Percentiles rank a stretch among this genome's conserved stretches.
These are phyloP conservation scores for Thaleichthys pacificus DNA, from an alignment of 2,797 vertebrate species.

Conservation along the genomic window DNA sequence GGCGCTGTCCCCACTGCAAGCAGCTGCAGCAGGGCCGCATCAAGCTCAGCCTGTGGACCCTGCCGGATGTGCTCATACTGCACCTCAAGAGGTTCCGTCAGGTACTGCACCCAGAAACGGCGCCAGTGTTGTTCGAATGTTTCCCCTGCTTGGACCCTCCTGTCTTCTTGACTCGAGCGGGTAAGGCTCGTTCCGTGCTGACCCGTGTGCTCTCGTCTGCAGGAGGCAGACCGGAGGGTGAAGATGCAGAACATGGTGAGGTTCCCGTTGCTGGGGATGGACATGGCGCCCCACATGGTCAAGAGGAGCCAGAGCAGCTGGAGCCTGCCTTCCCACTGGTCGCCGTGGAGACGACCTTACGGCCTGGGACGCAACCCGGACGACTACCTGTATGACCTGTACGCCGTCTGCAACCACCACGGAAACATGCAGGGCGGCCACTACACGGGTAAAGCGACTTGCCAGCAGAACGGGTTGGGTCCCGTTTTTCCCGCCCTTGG, in stretches of 20 bases:
- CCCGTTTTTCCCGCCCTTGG: background rate
- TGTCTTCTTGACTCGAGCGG: background rate
- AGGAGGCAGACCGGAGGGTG: conserved; percentile 93
- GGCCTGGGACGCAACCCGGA: conserved; percentile 94
- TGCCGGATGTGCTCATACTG: conserved; percentile 96
- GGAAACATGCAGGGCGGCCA: conserved; percentile 99
- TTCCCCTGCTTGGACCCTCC: background rate
- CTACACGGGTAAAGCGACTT: conserved; percentile 84
- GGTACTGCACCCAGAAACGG: conserved; percentile 67
- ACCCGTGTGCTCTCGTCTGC: background rate
- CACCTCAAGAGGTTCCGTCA: conserved; percentile 97
- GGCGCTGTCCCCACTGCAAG: conserved; percentile 98
- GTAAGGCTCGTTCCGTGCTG: background rate
- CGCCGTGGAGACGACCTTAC: conserved; percentile 95
- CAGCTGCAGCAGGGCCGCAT: conserved; percentile 99
- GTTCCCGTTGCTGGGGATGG: conserved; percentile 92
- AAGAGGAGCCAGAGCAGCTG: conserved; percentile 99
- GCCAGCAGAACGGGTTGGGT: too few relatives aligned
- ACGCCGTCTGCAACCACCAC: conserved; percentile 98
- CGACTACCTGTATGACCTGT: conserved; percentile 96
- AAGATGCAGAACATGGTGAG: conserved; percentile 97
- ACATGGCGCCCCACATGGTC: conserved; percentile 98
- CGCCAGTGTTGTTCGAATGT: too few relatives aligned
- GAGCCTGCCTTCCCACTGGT: conserved; percentile 98
- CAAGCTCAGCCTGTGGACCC: conserved; percentile 96